Evolutionary conservation across 2,113 vertebrate species (phyloP).

Genomic region (Atractosteus spatula): DNA sequence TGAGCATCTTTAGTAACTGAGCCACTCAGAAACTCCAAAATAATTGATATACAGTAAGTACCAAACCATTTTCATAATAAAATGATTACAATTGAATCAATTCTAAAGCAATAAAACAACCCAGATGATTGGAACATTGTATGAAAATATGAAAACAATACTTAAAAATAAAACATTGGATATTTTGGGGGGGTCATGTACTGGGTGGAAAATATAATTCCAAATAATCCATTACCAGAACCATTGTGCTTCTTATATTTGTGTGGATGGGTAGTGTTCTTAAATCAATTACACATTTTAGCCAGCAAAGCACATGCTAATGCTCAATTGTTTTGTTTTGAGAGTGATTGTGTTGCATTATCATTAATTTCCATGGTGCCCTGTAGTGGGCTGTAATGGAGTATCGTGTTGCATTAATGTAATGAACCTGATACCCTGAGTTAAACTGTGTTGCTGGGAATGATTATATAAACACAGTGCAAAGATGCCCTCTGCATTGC

Average conservation of each 20-base stretch:
- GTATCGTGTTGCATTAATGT: constrained; percentile 66
- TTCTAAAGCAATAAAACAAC: no score
- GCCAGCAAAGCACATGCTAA: constrained; percentile 53
- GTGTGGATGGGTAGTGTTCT: constrained; percentile 39
- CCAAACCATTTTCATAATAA: no score
- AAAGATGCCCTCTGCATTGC: not conserved
- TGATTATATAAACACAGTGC: constrained; percentile 52
- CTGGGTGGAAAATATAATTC: not conserved
- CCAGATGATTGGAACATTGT: no score
- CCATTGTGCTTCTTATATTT: constrained; percentile 10
- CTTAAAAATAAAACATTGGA: no score
- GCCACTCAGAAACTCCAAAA: no score
- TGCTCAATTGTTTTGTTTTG: constrained; percentile 55
- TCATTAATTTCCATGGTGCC: constrained; percentile 50
- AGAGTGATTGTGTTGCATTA: constrained; percentile 60
- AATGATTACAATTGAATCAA: no score
- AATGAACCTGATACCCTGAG: constrained; percentile 56
- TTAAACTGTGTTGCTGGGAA: constrained; percentile 59
- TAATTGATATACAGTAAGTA: no score
- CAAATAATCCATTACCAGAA: not conserved
- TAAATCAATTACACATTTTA: constrained; percentile 46
- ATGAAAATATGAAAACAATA: no score
- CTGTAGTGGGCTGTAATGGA: constrained; percentile 58
- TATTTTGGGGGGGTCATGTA: no score
- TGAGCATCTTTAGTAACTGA: no score